Evolutionary conservation across 2,888 invertebrate genomes (phyloP).

Genomic region (Acrocyrtus sp.): DNA sequence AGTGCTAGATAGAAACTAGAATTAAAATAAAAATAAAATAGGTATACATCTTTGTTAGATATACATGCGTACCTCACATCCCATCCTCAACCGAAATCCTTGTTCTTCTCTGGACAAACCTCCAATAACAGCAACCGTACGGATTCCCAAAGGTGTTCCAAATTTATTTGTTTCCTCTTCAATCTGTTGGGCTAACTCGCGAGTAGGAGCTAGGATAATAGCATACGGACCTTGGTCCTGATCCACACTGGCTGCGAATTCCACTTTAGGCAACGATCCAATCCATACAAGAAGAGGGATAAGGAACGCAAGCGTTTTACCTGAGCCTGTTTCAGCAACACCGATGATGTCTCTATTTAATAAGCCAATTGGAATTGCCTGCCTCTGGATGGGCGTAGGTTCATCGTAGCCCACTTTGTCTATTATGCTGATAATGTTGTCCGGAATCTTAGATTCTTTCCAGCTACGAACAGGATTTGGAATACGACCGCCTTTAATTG

Average conservation of each 20-base stretch:
- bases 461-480: slow-evolving; percentile 96
- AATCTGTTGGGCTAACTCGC: slow-evolving; percentile 98
- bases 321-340: slow-evolving; percentile 98
- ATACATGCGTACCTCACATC: slow-evolving; percentile 81
- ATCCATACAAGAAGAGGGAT: slow-evolving; percentile 98
- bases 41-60: too few species aligned
- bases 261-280: slow-evolving; percentile 95
- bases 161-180: slow-evolving; percentile 99
- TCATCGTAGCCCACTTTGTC: slow-evolving; percentile 96
- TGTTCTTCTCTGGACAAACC: slow-evolving; percentile 98
- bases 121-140: slow-evolving; percentile 98
- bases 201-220: slow-evolving; percentile 98
- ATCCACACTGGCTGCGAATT: slow-evolving; percentile 65
- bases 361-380: slow-evolving; percentile 97
- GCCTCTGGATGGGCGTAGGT: slow-evolving; percentile 98
- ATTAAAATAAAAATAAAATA: too few species aligned
- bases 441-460: slow-evolving; percentile 92
- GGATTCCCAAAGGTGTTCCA: slow-evolving; percentile 90
- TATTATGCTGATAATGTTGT: slow-evolving; percentile 92
- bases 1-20: neutral
- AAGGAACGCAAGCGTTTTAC: slow-evolving; percentile 98
- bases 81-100: slow-evolving; percentile 94
- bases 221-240: slow-evolving; percentile 89
- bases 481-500: slow-evolving; percentile 96
- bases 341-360: slow-evolving; percentile 95